Evolutionary conservation across 2,113 vertebrate species (phyloP), one percentile per base, ranked within the genome.

Genomic region (Podarcis cretensis): DNA sequence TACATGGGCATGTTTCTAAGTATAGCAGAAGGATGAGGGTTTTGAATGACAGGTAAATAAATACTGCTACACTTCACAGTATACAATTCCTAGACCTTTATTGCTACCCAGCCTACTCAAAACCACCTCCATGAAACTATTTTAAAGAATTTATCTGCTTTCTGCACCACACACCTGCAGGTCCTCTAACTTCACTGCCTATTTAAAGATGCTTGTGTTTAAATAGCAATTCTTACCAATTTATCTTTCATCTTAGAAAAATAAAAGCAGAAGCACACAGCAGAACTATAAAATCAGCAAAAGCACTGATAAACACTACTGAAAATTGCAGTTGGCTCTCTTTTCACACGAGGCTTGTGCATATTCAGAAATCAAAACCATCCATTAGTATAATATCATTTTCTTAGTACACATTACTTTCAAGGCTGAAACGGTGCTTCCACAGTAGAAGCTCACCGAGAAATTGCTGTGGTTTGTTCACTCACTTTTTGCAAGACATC

Each of bases 1-100:
- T 87, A 91, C 74, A 93, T 81, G 25, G 89, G 57, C 69, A 16
- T 25, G 75, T 32, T 84, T 32, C 83, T 76, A 92, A 88, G 83
- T 89, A 73, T 89, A 87, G 63, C 48, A 78, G n/a, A 85, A 54
- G 35, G 66, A 27, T 0, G 89, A 74, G 16, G 8, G 83, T 92
- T 94, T 83, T 91, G 86, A 94, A 91, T 88, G 79, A 91, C 82
- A 92, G 74, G 84, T 86, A 93, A 74, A 59, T 90, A 92, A 91
- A 91, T 81, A 54, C 68, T 91, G 68, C 63, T 88, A 78, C 85
- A 43, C 63, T 92, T 92, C 74, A 79, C 30, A 92, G 90, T 81
- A 84, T 90, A 91, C n/a, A 89, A 91, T 94, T 93, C 87, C 87
- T 92, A 89, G 89, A 92, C 82, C 71, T 69, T 32, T 59, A 1